Conservation (phyloP, 2,888 invertebrate genomes). For the Hofmannophila pseudospretella region DNA sequence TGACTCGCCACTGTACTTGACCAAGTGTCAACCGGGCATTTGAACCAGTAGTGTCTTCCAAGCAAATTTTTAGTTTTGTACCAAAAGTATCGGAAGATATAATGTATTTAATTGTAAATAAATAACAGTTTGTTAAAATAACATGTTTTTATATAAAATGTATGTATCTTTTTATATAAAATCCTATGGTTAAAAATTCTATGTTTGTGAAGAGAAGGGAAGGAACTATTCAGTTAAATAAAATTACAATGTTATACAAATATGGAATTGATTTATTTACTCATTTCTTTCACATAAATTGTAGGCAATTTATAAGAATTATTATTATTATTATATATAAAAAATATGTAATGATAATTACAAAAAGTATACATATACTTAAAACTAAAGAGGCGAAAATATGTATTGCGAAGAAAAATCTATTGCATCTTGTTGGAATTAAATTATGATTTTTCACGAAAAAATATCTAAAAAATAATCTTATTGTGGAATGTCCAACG, state of each 20-base stretch:
- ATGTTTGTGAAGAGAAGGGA: no score
- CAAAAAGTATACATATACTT: constrained; percentile 59
- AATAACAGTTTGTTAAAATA: no score
- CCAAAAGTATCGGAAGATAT: background rate
- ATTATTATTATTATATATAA: constrained; percentile 27
- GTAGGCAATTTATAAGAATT: constrained; percentile 46
- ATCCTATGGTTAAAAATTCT: no score
- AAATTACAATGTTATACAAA: constrained; percentile 46
- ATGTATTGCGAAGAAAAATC: constrained; percentile 13
- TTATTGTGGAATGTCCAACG: constrained; percentile 59
- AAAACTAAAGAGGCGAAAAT: constrained; percentile 26
- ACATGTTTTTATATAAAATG: background rate
- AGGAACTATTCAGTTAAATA: no score
- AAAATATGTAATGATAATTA: constrained; percentile 47
- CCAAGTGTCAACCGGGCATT: no score
- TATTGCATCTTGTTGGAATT: no score
- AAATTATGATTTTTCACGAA: no score
- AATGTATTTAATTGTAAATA: background rate
- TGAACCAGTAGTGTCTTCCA: constrained; percentile 45
- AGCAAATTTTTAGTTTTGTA: constrained; percentile 10
- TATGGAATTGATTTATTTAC: constrained; percentile 65
- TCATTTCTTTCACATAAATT: constrained; percentile 57
- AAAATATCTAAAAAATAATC: constrained; percentile 50
- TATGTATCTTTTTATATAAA: no score
- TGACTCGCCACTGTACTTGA: no score